phyloP scores from a whole-genome alignment of 1,140 invertebrate species.

The Caenorhabditis latens region DNA sequence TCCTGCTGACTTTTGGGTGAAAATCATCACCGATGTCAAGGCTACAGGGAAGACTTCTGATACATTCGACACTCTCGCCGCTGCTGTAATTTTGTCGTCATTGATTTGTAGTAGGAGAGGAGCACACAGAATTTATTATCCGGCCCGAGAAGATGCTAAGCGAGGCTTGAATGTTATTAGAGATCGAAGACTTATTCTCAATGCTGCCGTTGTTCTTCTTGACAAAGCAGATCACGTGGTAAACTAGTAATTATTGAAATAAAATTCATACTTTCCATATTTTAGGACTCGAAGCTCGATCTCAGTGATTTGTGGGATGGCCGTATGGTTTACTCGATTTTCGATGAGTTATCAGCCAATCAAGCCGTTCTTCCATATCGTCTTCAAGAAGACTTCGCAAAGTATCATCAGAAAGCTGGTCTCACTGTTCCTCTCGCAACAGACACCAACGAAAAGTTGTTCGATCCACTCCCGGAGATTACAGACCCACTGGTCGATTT shows the following conservation, averaged over 20 bases:
- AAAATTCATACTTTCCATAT: neutral
- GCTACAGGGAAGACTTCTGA: slow-evolving; percentile 66
- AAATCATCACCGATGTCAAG: slow-evolving; percentile 53
- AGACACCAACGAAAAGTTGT: slow-evolving; percentile 70
- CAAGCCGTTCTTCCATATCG: slow-evolving; percentile 67
- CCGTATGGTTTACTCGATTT: slow-evolving; percentile 69
- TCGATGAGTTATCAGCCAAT: slow-evolving; percentile 66
- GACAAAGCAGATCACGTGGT: slow-evolving; percentile 53
- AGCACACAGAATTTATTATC: slow-evolving; percentile 67
- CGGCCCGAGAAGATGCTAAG: slow-evolving; percentile 57
- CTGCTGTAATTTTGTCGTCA: slow-evolving; percentile 72
- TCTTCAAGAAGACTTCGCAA: slow-evolving; percentile 75
- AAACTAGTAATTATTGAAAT: neutral
- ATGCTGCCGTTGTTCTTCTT: slow-evolving; percentile 58
- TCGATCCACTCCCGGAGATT: slow-evolving; percentile 70
- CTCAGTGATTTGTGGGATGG: slow-evolving; percentile 70
- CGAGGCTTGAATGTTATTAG: slow-evolving; percentile 63
- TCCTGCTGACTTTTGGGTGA: slow-evolving; percentile 60
- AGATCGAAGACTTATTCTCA: slow-evolving; percentile 62
- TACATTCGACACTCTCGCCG: slow-evolving; percentile 71
- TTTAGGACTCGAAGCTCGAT: slow-evolving; percentile 59
- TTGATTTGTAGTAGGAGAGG: slow-evolving; percentile 67
- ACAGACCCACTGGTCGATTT: slow-evolving; percentile 50
- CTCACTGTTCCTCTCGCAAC: slow-evolving; percentile 70
- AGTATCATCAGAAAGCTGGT: slow-evolving; percentile 69